Evolutionary conservation across 2,113 vertebrate species (phyloP).

Genomic region (Rhineura floridana): DNA sequence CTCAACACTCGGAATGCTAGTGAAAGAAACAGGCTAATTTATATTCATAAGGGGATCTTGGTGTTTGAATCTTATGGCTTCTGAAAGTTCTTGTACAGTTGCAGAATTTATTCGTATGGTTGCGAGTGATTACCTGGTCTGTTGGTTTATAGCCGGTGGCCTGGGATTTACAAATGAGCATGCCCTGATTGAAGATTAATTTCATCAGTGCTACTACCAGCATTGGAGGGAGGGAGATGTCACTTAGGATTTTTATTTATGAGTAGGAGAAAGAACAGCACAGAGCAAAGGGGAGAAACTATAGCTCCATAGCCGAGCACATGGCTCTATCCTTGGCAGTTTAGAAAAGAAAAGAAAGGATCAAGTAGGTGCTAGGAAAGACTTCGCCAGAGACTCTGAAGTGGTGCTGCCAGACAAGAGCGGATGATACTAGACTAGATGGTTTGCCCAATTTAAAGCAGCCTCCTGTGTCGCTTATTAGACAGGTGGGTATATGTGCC

Average conservation of each 20-base stretch:
- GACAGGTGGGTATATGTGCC: neutral
- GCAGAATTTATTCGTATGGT: neutral
- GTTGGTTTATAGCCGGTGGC: neutral
- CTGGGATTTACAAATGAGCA: neutral
- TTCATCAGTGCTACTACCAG: neutral
- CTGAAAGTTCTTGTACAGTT: slow-evolving; percentile 16
- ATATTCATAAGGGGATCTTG: slow-evolving; percentile 54
- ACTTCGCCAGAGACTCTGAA: neutral
- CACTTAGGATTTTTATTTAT: neutral
- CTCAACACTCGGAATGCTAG: slow-evolving; percentile 48
- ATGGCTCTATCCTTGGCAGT: neutral
- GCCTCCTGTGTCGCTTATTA: neutral
- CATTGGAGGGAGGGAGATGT: neutral
- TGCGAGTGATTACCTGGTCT: neutral
- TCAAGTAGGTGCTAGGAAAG: neutral
- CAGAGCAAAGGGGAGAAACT: neutral
- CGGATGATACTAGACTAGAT: neutral
- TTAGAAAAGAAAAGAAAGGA: neutral
- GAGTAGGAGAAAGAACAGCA: neutral
- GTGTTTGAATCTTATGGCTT: slow-evolving; percentile 29
- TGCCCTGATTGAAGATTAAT: neutral
- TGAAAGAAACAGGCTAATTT: slow-evolving; percentile 62
- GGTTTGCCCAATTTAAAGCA: neutral
- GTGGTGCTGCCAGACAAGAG: neutral
- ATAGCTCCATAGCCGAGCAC: neutral